Conservation (phyloP, 2,113 vertebrate genomes). For the Passer domesticus region DNA sequence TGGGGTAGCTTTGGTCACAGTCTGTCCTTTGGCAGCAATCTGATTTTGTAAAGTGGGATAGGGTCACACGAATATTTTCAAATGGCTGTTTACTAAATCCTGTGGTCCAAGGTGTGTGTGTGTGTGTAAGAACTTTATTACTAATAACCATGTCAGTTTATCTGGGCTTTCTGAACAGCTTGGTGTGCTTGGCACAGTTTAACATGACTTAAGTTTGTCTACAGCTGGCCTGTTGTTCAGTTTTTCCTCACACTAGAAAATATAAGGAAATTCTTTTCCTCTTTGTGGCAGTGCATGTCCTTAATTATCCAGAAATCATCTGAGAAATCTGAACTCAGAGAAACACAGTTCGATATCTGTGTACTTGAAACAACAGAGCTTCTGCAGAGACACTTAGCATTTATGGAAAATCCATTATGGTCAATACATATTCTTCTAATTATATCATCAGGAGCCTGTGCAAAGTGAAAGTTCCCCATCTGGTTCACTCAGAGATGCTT, state of each 20-base stretch:
- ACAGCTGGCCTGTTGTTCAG: neutral
- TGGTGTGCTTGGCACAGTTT: neutral
- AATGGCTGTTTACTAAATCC: neutral
- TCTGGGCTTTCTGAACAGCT: neutral
- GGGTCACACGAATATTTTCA: neutral
- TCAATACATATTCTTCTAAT: neutral
- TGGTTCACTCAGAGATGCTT: neutral
- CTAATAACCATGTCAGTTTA: neutral
- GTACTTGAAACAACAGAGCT: neutral
- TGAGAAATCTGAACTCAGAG: neutral
- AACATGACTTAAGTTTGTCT: neutral
- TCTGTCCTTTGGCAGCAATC: neutral
- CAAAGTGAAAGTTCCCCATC: neutral
- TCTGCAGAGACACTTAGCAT: neutral
- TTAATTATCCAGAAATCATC: neutral
- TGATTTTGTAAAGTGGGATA: neutral
- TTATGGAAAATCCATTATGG: neutral
- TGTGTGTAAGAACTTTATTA: neutral
- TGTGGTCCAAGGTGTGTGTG: neutral
- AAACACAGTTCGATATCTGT: neutral
- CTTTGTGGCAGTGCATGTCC: neutral
- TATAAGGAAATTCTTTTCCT: neutral
- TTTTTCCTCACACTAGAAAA: neutral
- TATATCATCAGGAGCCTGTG: neutral
- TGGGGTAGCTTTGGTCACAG: neutral